Percentiles rank a stretch among this genome's conserved stretches.
Conservation (phyloP, 2,113 vertebrate genomes). For the Phrynocephalus versicolor region DNA sequence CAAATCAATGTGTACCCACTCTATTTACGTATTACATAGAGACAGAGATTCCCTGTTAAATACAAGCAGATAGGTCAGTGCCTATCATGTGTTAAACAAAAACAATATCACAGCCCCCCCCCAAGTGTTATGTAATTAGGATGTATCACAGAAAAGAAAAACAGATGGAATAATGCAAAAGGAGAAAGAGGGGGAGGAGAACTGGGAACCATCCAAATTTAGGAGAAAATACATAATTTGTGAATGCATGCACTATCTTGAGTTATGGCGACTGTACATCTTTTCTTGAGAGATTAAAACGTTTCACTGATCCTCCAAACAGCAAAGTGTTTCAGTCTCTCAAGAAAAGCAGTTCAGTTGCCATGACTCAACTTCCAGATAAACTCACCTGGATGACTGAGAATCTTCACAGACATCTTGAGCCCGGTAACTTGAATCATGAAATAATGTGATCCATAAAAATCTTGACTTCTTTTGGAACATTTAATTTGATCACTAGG, state of each 20-base stretch:
- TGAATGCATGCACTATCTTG: not conserved
- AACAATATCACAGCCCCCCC: not conserved
- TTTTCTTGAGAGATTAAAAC: too few species aligned
- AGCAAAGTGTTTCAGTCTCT: too few species aligned
- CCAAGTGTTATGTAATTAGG: not conserved
- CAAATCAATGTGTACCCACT: not conserved
- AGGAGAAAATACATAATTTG: not conserved
- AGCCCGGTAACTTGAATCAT: not conserved
- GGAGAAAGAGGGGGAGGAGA: not conserved
- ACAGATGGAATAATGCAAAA: not conserved
- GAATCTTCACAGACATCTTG: too few species aligned
- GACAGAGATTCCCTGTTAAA: constrained; percentile 28
- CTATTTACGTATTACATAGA: not conserved
- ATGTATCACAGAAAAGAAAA: not conserved
- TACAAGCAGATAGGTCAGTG: constrained; percentile 34
- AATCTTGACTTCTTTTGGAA: not conserved
- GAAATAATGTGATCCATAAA: not conserved
- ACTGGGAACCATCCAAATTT: not conserved
- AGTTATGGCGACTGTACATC: too few species aligned
- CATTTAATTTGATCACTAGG: not conserved
- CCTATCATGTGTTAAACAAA: constrained; percentile 32
- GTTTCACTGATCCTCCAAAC: too few species aligned
- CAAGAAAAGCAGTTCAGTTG: too few species aligned
- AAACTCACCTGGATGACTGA: too few species aligned
- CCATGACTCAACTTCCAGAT: too few species aligned